Conservation (phyloP, 2,113 vertebrate genomes). For the Climacteris rufus region DNA sequence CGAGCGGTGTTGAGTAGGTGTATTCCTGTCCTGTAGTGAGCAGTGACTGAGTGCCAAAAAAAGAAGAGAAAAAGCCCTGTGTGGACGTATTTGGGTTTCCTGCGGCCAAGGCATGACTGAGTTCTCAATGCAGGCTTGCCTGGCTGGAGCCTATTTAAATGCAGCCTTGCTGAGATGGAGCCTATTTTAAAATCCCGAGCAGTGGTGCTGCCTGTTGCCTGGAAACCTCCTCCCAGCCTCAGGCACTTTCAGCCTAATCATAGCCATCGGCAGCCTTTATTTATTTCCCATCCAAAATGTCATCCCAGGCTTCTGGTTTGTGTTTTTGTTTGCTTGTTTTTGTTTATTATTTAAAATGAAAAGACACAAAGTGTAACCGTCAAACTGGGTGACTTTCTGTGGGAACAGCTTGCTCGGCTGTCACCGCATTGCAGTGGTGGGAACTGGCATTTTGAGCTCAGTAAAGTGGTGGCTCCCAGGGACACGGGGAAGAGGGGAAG, state of each 20-base stretch:
- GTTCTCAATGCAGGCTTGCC: background rate
- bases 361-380: background rate
- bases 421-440: background rate
- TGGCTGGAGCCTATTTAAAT: slow-evolving; percentile 15
- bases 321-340: slow-evolving; percentile 25
- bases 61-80: background rate
- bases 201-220: slow-evolving; percentile 27
- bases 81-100: background rate
- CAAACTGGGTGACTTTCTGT: background rate
- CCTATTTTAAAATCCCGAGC: background rate
- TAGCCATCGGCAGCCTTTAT: slow-evolving; percentile 13
- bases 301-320: background rate
- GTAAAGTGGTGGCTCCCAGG: background rate
- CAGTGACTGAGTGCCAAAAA: background rate
- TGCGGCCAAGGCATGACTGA: background rate
- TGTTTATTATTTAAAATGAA: background rate
- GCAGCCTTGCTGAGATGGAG: background rate
- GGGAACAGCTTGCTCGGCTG: background rate
- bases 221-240: slow-evolving; percentile 26
- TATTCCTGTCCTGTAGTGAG: background rate
- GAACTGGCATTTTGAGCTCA: background rate
- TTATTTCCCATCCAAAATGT: slow-evolving; percentile 14
- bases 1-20: background rate
- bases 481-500: background rate
- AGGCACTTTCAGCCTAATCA: background rate